Evolutionary conservation across 30 jellyfish, hydroid and myxozoan genomes (phyloP).

Genomic region (Clytia hemisphaerica): DNA sequence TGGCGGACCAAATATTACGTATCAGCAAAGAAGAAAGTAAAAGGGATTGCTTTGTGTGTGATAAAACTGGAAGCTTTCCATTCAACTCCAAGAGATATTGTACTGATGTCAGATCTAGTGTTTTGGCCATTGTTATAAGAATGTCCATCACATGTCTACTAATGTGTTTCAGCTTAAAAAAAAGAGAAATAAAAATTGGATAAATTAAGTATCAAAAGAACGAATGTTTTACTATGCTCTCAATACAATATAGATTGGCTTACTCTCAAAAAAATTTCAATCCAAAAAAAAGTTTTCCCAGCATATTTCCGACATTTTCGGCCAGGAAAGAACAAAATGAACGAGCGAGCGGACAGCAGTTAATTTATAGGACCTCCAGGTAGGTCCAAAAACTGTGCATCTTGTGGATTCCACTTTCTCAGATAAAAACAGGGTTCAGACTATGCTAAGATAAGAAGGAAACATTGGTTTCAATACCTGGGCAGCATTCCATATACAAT

Average conservation of each 20-base stretch:
- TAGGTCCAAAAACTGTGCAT: too few species aligned
- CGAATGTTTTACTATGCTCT: background rate
- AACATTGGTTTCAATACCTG: slow-evolving; percentile 60
- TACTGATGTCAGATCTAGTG: slow-evolving; percentile 72
- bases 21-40: slow-evolving; percentile 68
- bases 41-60: slow-evolving; percentile 89
- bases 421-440: too few species aligned
- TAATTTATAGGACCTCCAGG: too few species aligned
- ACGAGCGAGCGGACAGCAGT: too few species aligned
- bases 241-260: background rate
- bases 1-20: slow-evolving; percentile 87
- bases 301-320: too few species aligned
- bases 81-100: slow-evolving; percentile 54
- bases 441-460: too few species aligned
- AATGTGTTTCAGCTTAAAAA: slow-evolving; percentile 76
- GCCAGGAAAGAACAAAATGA: too few species aligned
- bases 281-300: too few species aligned
- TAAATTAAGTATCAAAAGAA: background rate
- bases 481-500: slow-evolving; percentile 96
- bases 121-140: slow-evolving; percentile 80
- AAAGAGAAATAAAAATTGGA: background rate
- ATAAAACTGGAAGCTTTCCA: slow-evolving; percentile 63
- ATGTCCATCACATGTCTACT: slow-evolving; percentile 83
- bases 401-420: too few species aligned
- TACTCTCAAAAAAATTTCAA: too few species aligned